Percentiles rank a stretch among this genome's conserved stretches.
These are phyloP conservation scores for Sturnira hondurensis DNA, from an alignment of 2,113 vertebrate genomes.

Conservation along the genomic window DNA sequence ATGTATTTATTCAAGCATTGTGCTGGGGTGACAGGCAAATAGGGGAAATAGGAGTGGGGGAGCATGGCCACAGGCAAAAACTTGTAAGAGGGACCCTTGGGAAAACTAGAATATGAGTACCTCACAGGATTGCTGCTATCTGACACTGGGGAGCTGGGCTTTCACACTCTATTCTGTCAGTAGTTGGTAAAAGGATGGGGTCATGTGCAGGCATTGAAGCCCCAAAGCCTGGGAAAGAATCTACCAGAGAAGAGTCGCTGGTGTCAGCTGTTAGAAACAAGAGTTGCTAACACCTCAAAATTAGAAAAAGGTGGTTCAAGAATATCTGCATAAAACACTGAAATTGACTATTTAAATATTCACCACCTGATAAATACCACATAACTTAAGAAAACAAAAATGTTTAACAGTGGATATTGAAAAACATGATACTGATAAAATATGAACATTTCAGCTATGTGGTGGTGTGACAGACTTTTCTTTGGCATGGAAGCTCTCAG, in stretches of 20 bases:
- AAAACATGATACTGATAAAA: not conserved
- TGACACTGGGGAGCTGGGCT: not conserved
- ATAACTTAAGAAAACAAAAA: not conserved
- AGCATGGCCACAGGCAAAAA: not conserved
- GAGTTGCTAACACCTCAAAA: not conserved
- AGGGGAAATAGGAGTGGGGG: not conserved
- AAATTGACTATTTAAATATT: not conserved
- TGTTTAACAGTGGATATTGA: not conserved
- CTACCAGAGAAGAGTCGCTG: not conserved
- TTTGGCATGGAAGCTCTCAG: not conserved
- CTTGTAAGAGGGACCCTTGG: not conserved
- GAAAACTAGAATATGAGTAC: not conserved
- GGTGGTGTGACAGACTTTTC: not conserved
- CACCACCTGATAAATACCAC: not conserved
- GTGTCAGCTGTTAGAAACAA: not conserved
- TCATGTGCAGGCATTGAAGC: not conserved
- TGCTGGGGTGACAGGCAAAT: not conserved
- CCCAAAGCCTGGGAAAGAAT: not conserved
- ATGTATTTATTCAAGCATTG: not conserved
- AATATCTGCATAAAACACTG: not conserved
- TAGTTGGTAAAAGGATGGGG: not conserved
- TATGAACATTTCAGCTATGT: not conserved
- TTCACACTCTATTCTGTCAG: not conserved
- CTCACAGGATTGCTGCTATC: not conserved
- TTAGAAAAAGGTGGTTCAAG: not conserved